Evolutionary conservation across 2,888 invertebrate genomes (phyloP).

Genomic region (Tigriopus californicus): DNA sequence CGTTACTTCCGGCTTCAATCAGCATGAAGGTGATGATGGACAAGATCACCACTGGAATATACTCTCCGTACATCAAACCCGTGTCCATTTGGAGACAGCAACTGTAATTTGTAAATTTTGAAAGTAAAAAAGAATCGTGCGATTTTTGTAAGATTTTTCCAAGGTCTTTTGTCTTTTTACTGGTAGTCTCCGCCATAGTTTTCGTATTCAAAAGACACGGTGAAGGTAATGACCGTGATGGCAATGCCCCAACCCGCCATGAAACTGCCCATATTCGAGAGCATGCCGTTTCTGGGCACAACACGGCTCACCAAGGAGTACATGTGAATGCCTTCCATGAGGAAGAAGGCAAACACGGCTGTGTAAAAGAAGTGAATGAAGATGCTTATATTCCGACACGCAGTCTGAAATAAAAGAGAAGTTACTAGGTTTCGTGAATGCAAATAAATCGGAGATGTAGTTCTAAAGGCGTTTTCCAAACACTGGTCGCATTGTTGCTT

Average conservation of each 20-base stretch:
- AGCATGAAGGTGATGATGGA: background rate
- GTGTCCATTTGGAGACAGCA: conserved; percentile 3
- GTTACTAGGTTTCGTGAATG: too few relatives aligned
- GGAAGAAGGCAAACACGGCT: conserved; percentile 3
- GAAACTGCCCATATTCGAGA: background rate
- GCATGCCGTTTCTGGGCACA: background rate
- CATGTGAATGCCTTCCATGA: background rate
- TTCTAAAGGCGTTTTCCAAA: too few relatives aligned
- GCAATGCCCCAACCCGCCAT: background rate
- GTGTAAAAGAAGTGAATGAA: conserved; percentile 4
- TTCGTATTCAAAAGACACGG: conserved; percentile 8
- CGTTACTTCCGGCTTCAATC: conserved; percentile 1
- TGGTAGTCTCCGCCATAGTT: background rate
- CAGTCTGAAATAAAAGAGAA: background rate
- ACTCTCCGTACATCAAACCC: background rate
- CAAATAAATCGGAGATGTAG: too few relatives aligned
- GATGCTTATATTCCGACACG: background rate
- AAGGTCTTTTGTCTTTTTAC: too few relatives aligned
- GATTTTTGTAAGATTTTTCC: background rate
- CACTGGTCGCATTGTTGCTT: too few relatives aligned
- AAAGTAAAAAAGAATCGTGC: background rate
- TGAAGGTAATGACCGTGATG: background rate
- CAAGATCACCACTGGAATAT: background rate
- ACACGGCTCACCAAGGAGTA: background rate
- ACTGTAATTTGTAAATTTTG: background rate